Evolutionary conservation across 2,113 vertebrate genomes (phyloP), one percentile per base, ranked within the genome.

Genomic region (Sminthopsis crassicaudata): DNA sequence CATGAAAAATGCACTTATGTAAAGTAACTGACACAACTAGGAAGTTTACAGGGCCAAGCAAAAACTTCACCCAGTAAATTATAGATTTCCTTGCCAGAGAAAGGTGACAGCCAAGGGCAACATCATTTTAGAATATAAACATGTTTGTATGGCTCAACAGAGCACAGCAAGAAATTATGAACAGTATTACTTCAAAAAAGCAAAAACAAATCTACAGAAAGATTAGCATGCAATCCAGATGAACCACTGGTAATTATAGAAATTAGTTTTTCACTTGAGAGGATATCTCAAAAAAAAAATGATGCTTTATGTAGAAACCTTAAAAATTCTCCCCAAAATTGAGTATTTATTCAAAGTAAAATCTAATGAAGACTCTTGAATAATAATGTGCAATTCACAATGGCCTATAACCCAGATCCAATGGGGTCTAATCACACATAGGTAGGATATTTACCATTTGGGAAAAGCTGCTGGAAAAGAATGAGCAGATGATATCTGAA

Each of bases 391-490:
- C 88, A 55, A 23, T 6, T 51, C 0, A 24, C 36, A 50, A 89
- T 51, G 91, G 19, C 3, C 23, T 42, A 27, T 14, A 36, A 11
- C 3, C 9, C 26, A 30, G 24, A 51, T 36, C 53, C 91, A 22
- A 0, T 42, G 36, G 2, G 3, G 36, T 42, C 91, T 42, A 23
- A 50, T 14, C 16, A 46, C 11, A 5, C 1, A 0, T n/a, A 16
- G 50, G 9, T 9, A 23, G 22, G 8, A 0, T 2, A 1, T 0
- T n/a, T 30, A 55, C 57, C 8, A 7, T 8, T 24, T 53, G 10
- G 76, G 12, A 42, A 91, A 67, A 12, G 11, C 60, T 51, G 0
- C 11, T 23, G 1, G 6, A 1, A 42, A 84, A 84, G 36, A 84
- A 84, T 42, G 36, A 42, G 19, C 6, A 23, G 19, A 19, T 42